These are phyloP conservation scores for Doris montereyensis DNA, from an alignment of 2,888 invertebrate species.

Conservation along the genomic window DNA sequence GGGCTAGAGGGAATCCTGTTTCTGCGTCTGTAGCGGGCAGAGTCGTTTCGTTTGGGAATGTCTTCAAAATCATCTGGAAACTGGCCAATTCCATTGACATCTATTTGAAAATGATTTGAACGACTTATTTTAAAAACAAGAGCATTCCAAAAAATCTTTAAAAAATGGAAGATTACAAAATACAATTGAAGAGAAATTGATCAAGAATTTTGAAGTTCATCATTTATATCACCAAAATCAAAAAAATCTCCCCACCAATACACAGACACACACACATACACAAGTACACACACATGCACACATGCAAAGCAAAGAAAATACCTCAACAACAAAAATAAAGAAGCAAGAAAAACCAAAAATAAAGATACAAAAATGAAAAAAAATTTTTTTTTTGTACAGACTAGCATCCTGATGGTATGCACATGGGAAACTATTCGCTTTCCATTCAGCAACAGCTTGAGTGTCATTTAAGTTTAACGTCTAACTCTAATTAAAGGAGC, in stretches of 20 bases:
- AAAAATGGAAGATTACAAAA: too few species aligned
- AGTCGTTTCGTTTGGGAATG: constrained; percentile 58
- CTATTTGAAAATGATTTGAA: constrained; percentile 47
- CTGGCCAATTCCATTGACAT: constrained; percentile 57
- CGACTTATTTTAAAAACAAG: neutral
- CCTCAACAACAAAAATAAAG: neutral
- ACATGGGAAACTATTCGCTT: too few species aligned
- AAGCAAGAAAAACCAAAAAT: neutral
- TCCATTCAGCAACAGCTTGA: too few species aligned
- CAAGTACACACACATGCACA: constrained; percentile 6
- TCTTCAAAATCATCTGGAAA: constrained; percentile 67
- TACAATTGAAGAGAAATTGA: too few species aligned
- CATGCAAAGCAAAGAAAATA: neutral
- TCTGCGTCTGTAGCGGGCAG: constrained; percentile 56
- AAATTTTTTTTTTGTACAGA: too few species aligned
- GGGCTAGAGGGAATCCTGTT: constrained; percentile 51
- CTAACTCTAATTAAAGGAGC: too few species aligned
- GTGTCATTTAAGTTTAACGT: too few species aligned
- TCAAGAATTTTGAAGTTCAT: neutral
- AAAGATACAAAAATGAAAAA: neutral
- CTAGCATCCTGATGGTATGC: too few species aligned
- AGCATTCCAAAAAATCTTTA: neutral
- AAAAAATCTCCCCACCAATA: neutral
- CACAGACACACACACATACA: neutral
- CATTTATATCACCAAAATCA: neutral